phyloP scores from a whole-genome alignment of 2,888 invertebrate species.

The Melipona bicolor region DNA sequence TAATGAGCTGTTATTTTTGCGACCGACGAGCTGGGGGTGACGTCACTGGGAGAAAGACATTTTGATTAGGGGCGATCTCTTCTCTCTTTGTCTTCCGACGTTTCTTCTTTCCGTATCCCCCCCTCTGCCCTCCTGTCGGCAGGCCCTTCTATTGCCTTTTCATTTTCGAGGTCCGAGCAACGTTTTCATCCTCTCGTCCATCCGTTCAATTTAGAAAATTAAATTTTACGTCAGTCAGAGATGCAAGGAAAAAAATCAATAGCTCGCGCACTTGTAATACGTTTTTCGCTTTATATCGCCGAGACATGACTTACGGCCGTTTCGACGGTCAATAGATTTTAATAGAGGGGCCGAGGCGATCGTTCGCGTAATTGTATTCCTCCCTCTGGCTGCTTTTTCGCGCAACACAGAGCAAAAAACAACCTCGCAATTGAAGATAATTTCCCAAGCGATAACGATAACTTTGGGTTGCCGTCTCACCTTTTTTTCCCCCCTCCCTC shows the following conservation, averaged over 20 bases:
- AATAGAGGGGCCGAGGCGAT: slow-evolving; percentile 23
- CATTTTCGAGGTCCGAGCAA: slow-evolving; percentile 28
- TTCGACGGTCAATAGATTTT: slow-evolving; percentile 51
- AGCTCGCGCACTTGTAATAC: slow-evolving; percentile 10
- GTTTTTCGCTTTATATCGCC: background rate
- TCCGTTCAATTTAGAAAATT: slow-evolving; percentile 49
- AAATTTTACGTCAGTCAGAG: slow-evolving; percentile 39
- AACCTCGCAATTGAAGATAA: slow-evolving; percentile 12
- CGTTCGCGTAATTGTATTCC: slow-evolving; percentile 31
- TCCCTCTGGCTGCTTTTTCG: background rate
- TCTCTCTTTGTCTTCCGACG: slow-evolving; percentile 5
- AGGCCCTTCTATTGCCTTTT: slow-evolving; percentile 15
- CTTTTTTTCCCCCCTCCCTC: too few relatives aligned
- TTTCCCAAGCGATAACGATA: slow-evolving; percentile 12
- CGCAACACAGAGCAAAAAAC: background rate
- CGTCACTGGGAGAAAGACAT: background rate
- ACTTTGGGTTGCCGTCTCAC: slow-evolving; percentile 4
- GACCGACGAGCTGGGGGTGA: too few relatives aligned
- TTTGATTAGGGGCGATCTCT: slow-evolving; percentile 8
- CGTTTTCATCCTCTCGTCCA: slow-evolving; percentile 40
- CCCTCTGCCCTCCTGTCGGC: background rate
- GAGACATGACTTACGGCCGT: slow-evolving; percentile 31
- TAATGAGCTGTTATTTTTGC: slow-evolving; percentile 9
- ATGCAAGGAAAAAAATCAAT: slow-evolving; percentile 47
- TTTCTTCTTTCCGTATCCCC: background rate